Percentiles rank a stretch among this genome's conserved stretches.
Conservation (phyloP, 2,888 invertebrate genomes). For the Cyclophora albipunctata region DNA sequence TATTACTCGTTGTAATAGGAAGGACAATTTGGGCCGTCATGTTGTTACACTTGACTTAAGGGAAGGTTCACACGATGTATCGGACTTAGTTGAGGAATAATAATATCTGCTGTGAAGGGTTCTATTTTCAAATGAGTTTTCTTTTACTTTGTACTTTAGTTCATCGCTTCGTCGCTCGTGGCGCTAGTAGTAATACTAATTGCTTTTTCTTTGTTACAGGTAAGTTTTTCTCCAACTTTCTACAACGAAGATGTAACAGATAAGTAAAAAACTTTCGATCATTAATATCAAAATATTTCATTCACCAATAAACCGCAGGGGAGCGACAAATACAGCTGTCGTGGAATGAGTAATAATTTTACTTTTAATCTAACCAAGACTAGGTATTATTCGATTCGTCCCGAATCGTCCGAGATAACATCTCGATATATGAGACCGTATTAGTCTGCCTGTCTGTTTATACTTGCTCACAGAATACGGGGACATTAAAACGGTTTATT, state of each 20-base stretch:
- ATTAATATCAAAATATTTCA: too few relatives aligned
- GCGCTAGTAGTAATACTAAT: conserved; percentile 6
- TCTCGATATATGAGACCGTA: conserved; percentile 50
- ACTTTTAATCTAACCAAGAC: conserved; percentile 5
- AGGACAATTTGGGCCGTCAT: too few relatives aligned
- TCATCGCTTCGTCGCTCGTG: conserved; percentile 9
- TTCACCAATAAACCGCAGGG: too few relatives aligned
- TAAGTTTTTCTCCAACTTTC: conserved; percentile 14
- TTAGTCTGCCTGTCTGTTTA: conserved; percentile 43
- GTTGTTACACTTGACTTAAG: too few relatives aligned
- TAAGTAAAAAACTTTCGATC: neutral
- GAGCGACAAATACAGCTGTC: too few relatives aligned
- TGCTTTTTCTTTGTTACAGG: conserved; percentile 13
- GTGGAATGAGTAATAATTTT: neutral
- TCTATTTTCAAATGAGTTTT: too few relatives aligned
- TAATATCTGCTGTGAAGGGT: too few relatives aligned
- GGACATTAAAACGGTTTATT: too few relatives aligned
- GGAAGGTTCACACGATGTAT: too few relatives aligned
- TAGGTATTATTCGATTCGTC: conserved; percentile 24
- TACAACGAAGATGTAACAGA: neutral
- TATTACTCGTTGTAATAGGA: too few relatives aligned
- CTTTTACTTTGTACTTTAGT: conserved; percentile 2
- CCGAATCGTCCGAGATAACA: conserved; percentile 41
- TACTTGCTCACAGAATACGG: conserved; percentile 8
- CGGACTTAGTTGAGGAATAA: too few relatives aligned